A percentile compares a stretch with the other conserved stretches of the same genome.
Evolutionary conservation across 1,140 invertebrate species (phyloP).

Genomic region (Aphelenchoides besseyi): DNA sequence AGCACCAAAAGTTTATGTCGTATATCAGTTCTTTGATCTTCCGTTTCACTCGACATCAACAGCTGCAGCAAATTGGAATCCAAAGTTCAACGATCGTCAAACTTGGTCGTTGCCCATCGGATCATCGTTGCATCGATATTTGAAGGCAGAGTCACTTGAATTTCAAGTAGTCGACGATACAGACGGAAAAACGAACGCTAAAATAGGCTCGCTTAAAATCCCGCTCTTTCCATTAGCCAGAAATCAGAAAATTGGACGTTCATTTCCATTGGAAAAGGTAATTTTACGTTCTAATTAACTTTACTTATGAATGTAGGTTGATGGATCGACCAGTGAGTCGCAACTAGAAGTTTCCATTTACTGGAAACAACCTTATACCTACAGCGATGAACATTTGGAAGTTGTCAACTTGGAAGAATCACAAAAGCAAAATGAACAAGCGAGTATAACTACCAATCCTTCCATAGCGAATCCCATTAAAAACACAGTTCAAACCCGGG

Average conservation of each 20-base stretch:
- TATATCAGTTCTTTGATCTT: slow-evolving; percentile 48
- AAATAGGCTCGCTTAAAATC: background rate
- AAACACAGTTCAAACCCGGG: too few relatives aligned
- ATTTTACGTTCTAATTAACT: slow-evolving; percentile 15
- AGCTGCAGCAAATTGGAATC: slow-evolving; percentile 32
- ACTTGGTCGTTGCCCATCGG: slow-evolving; percentile 35
- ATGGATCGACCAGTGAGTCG: slow-evolving; percentile 31
- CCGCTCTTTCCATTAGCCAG: slow-evolving; percentile 34
- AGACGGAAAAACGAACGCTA: background rate
- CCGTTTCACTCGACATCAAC: slow-evolving; percentile 40
- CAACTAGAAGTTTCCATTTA: slow-evolving; percentile 37
- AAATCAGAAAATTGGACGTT: slow-evolving; percentile 24
- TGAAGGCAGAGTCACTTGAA: slow-evolving; percentile 27
- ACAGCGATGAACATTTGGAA: slow-evolving; percentile 33
- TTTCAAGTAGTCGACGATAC: slow-evolving; percentile 11
- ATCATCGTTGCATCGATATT: slow-evolving; percentile 40
- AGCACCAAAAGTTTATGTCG: slow-evolving; percentile 40
- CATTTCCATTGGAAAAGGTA: slow-evolving; percentile 4
- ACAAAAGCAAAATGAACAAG: too few relatives aligned
- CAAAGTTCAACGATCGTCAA: slow-evolving; percentile 29
- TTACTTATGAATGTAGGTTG: slow-evolving; percentile 7
- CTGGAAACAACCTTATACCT: slow-evolving; percentile 44
- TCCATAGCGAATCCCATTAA: too few relatives aligned
- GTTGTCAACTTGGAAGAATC: too few relatives aligned
- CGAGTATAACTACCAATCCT: too few relatives aligned